These are phyloP conservation scores for Microcebus griseorufus DNA, from an alignment of 2,113 vertebrate species.

Conservation along the genomic window DNA sequence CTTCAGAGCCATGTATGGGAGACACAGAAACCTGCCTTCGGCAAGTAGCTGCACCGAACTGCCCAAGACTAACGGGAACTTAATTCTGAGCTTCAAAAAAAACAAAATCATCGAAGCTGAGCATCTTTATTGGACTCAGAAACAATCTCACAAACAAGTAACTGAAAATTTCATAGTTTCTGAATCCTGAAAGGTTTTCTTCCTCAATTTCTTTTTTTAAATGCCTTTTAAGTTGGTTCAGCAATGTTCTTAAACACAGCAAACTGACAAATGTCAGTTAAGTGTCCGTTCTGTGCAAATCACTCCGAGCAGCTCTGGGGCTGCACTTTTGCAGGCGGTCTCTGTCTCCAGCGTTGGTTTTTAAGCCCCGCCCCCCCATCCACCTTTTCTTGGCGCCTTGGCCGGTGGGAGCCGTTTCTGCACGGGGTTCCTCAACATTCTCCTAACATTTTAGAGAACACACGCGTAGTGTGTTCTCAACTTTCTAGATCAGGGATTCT, in stretches of 20 bases:
- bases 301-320: background rate
- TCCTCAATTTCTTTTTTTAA: background rate
- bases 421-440: fast-evolving
- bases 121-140: background rate
- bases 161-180: constrained; percentile 10
- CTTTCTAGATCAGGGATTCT: background rate
- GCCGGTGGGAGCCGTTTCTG: background rate
- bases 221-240: constrained; percentile 23
- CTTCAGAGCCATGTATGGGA: background rate
- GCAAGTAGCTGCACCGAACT: background rate
- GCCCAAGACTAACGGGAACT: background rate
- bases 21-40: background rate
- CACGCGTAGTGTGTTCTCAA: too few species aligned
- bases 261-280: background rate
- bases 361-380: background rate
- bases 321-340: background rate
- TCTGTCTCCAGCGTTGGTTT: background rate
- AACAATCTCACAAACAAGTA: background rate
- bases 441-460: background rate
- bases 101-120: background rate
- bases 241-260: background rate
- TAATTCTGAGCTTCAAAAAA: background rate
- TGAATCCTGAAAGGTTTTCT: background rate
- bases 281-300: background rate
- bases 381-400: background rate